phyloP scores from a whole-genome alignment of 2,113 vertebrate species.

The Pteruthius melanotis region DNA sequence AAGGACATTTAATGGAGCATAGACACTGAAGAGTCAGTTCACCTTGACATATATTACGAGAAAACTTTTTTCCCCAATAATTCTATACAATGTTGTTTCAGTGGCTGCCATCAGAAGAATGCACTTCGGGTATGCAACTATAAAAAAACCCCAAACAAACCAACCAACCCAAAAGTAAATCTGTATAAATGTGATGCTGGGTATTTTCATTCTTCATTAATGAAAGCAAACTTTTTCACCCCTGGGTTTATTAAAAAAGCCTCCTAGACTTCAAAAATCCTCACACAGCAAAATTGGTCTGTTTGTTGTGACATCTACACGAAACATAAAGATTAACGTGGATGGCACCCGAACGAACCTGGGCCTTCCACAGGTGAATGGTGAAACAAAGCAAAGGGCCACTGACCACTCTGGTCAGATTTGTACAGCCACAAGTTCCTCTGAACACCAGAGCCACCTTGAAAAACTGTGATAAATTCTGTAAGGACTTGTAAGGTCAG shows the following conservation, averaged over 20 bases:
- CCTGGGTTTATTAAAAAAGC: not conserved
- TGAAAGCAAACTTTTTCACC: not conserved
- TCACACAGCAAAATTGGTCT: not conserved
- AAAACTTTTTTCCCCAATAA: not conserved
- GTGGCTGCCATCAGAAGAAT: not conserved
- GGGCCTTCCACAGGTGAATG: rapidly evolving
- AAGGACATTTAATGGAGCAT: not conserved
- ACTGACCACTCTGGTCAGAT: not conserved
- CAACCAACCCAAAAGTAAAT: not conserved
- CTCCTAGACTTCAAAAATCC: not conserved
- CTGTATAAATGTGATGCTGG: not conserved
- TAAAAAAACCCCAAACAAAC: not conserved
- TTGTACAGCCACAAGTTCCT: not conserved
- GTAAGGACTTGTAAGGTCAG: rapidly evolving
- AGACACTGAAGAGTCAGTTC: not conserved
- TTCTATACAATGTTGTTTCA: not conserved
- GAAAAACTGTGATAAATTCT: not conserved
- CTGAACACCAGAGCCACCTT: not conserved
- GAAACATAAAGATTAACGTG: not conserved
- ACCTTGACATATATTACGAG: not conserved
- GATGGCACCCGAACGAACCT: not conserved
- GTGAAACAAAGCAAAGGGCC: not conserved
- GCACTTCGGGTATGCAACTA: not conserved
- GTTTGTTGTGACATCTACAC: not conserved
- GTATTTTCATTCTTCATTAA: not conserved